phyloP scores from a whole-genome alignment of 2,113 vertebrate genomes.

The Phaethon lepturus region DNA sequence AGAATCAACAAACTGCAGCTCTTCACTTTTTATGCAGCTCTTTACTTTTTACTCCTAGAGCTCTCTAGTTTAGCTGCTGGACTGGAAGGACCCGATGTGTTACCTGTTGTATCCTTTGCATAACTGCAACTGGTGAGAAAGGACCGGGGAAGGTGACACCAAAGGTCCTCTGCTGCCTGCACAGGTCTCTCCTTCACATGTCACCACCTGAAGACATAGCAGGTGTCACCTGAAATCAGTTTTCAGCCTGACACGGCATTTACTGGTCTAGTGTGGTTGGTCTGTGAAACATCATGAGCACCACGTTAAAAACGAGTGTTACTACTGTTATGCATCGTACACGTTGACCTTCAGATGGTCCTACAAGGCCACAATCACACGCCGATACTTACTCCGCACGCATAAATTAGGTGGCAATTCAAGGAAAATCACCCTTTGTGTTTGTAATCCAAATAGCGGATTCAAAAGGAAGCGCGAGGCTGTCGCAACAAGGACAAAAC shows the following conservation, averaged over 20 bases:
- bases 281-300: neutral
- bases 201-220: fast-evolving
- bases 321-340: fast-evolving
- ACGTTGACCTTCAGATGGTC: neutral
- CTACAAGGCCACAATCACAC: neutral
- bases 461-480: neutral
- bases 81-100: fast-evolving
- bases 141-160: neutral
- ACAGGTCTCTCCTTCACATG: fast-evolving
- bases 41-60: neutral
- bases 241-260: neutral
- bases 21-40: neutral
- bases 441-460: fast-evolving
- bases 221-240: neutral
- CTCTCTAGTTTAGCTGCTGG: neutral
- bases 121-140: neutral
- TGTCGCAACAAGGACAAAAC: fast-evolving
- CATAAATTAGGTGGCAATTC: fast-evolving
- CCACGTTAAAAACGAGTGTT: neutral
- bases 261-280: neutral
- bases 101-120: fast-evolving
- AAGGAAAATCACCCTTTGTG: neutral
- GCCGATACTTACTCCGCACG: fast-evolving
- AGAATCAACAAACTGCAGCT: neutral
- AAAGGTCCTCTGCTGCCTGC: neutral